A percentile compares a stretch with the other conserved stretches of the same genome.
These are phyloP conservation scores for Drosophila malerkotliana DNA, from an alignment of 1,140 invertebrate species.

Conservation along the genomic window DNA sequence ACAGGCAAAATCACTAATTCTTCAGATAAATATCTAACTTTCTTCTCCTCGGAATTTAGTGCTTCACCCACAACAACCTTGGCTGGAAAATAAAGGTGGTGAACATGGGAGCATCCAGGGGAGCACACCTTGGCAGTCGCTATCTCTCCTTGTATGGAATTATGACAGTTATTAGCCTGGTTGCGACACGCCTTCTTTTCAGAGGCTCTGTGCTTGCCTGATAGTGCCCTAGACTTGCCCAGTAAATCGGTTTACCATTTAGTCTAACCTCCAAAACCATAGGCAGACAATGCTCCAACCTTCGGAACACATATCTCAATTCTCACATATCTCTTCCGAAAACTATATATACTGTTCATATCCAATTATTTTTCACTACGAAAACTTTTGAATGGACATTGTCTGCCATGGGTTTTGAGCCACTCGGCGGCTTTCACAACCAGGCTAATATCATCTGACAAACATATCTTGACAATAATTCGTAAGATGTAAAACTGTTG, in stretches of 20 bases:
- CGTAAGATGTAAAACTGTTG: constrained; percentile 74
- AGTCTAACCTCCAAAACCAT: constrained; percentile 15
- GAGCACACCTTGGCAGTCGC: constrained; percentile 21
- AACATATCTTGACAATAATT: constrained; percentile 83
- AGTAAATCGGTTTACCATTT: constrained; percentile 24
- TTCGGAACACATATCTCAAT: constrained; percentile 34
- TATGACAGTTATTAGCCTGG: constrained; percentile 66
- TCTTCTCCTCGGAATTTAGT: constrained; percentile 86
- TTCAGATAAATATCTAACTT: background rate
- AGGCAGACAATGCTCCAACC: constrained; percentile 15
- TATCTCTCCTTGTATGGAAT: constrained; percentile 32
- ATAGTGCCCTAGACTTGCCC: constrained; percentile 55
- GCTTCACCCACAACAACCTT: constrained; percentile 95
- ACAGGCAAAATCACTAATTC: constrained; percentile 12
- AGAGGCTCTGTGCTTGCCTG: constrained; percentile 55
- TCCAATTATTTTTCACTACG: background rate
- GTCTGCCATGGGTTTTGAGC: constrained; percentile 23
- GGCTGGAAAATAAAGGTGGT: constrained; percentile 97
- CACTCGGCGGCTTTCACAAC: constrained; percentile 52
- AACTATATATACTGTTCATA: background rate
- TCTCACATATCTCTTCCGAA: constrained; percentile 51
- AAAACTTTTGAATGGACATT: background rate
- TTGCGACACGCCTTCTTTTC: constrained; percentile 48
- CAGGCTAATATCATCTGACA: constrained; percentile 83
- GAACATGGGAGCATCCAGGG: constrained; percentile 85